A percentile compares a stretch with the other conserved stretches of the same genome.
These are phyloP conservation scores for Plebejus anna DNA, from an alignment of 2,888 invertebrate species.

Conservation along the genomic window DNA sequence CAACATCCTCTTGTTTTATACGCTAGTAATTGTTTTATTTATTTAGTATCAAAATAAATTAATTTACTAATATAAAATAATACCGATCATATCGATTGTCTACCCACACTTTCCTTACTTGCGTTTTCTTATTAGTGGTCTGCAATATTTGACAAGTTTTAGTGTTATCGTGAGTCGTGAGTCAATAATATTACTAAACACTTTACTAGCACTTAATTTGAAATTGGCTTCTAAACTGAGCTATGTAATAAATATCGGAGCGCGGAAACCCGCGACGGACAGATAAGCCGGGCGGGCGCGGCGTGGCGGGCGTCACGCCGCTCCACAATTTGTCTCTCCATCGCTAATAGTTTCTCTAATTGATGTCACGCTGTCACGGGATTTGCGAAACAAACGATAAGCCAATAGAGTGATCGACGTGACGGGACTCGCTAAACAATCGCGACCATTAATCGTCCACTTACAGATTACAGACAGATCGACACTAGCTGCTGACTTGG, in stretches of 20 bases:
- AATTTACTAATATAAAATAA: not conserved
- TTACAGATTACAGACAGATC: not conserved
- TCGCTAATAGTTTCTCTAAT: conserved; percentile 65
- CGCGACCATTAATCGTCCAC: conserved; percentile 21
- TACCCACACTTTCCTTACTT: not conserved
- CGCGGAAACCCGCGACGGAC: not conserved
- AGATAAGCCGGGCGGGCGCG: conserved; percentile 1
- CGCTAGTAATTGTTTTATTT: not conserved
- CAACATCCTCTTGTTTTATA: not conserved
- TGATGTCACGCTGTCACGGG: conserved; percentile 49
- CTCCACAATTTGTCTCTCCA: conserved; percentile 45
- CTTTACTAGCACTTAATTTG: conserved; percentile 1
- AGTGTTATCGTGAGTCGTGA: not conserved
- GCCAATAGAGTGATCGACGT: conserved; percentile 33
- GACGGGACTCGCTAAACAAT: conserved; percentile 25
- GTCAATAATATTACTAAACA: not conserved
- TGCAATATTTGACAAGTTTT: too few relatives aligned
- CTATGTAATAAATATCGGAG: not conserved
- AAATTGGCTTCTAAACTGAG: not conserved
- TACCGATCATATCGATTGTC: not conserved
- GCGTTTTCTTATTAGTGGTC: not conserved
- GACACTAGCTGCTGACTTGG: not conserved
- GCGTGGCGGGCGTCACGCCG: conserved; percentile 33
- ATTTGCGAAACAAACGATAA: conserved; percentile 36
- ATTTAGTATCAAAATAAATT: not conserved